phyloP scores from a whole-genome alignment of 2,797 vertebrate genomes.

The Halcyon badia region DNA sequence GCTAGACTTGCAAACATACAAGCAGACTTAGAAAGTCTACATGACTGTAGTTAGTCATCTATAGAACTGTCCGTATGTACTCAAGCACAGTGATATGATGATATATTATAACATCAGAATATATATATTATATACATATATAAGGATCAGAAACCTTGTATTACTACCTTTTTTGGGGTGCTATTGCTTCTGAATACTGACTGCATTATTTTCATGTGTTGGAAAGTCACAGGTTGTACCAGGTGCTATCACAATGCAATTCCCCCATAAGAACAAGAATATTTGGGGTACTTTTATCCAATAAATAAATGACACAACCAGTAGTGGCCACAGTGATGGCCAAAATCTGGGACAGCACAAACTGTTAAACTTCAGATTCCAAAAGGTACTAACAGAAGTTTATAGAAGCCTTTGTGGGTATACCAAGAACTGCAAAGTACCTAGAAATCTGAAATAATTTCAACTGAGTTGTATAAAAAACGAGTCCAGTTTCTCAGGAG shows the following conservation, averaged over 20 bases:
- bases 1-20: neutral
- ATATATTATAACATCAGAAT: neutral
- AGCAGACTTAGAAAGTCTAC: neutral
- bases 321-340: neutral
- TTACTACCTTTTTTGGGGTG: neutral
- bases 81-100: neutral
- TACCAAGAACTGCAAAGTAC: neutral
- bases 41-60: neutral
- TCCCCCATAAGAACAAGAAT: neutral
- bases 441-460: neutral
- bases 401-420: neutral
- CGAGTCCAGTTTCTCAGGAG: neutral
- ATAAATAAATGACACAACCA: neutral
- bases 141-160: neutral
- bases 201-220: neutral
- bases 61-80: accelerated
- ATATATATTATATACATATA: no score
- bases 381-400: neutral
- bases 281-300: neutral
- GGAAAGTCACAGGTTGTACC: neutral
- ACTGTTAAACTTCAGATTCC: neutral
- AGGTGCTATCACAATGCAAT: neutral
- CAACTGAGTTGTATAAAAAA: neutral
- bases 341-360: neutral
- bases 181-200: neutral